These are phyloP conservation scores for Drosophila simulans DNA, from an alignment of 1,140 invertebrate genomes.

Conservation along the genomic window DNA sequence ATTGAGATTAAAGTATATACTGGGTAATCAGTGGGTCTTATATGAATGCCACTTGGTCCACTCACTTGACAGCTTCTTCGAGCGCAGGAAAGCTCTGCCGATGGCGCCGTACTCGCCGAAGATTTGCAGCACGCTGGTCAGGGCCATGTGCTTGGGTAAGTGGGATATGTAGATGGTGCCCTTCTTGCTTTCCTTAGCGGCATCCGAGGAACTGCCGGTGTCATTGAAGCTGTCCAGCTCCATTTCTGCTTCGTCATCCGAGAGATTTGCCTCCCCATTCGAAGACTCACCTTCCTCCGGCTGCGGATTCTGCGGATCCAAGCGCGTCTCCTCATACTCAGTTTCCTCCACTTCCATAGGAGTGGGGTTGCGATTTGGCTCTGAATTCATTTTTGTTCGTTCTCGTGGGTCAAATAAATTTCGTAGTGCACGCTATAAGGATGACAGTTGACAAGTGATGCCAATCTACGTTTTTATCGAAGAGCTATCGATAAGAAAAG, in stretches of 20 bases:
- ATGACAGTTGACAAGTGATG: neutral
- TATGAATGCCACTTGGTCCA: neutral
- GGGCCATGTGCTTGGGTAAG: constrained; percentile 92
- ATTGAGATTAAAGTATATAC: neutral
- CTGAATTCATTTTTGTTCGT: constrained; percentile 29
- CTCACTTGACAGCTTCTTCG: constrained; percentile 85
- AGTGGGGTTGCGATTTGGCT: neutral
- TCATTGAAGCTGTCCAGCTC: constrained; percentile 63
- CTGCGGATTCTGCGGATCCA: neutral
- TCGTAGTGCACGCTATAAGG: constrained; percentile 18
- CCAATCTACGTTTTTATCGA: neutral
- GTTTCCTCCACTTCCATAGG: neutral
- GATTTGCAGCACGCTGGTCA: constrained; percentile 91
- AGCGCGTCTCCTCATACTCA: neutral
- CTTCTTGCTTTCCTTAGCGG: constrained; percentile 86
- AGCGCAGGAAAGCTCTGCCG: constrained; percentile 93
- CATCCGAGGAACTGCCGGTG: constrained; percentile 1
- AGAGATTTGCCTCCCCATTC: neutral
- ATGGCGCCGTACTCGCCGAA: constrained; percentile 92
- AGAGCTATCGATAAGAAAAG: neutral
- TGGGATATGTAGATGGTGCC: constrained; percentile 96
- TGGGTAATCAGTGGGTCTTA: too few relatives aligned
- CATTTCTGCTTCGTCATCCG: constrained; percentile 71
- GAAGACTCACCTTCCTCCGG: neutral
- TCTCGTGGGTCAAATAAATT: neutral